These are phyloP conservation scores for Papilio gigon DNA, from an alignment of 2,888 invertebrate species.

Conservation along the genomic window DNA sequence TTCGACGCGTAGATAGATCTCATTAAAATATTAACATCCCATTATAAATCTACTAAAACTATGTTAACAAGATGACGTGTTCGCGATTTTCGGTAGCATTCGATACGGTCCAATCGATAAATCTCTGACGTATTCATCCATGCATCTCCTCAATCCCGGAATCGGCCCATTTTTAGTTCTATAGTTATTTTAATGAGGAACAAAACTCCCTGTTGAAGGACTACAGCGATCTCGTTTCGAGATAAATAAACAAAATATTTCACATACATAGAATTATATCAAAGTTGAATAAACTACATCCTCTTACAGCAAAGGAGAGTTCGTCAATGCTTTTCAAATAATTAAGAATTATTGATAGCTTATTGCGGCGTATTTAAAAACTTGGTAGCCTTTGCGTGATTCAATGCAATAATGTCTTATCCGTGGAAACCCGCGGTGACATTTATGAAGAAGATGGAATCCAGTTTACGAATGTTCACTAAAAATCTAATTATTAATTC, in stretches of 20 bases:
- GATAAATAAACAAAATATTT: constrained; percentile 8
- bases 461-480: not conserved
- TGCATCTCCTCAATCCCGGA: constrained; percentile 24
- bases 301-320: not conserved
- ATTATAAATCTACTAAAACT: constrained; percentile 64
- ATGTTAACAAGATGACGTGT: constrained; percentile 66
- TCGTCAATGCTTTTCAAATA: not conserved
- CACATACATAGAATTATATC: not conserved
- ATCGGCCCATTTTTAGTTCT: constrained; percentile 31
- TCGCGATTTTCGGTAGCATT: constrained; percentile 50
- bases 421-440: not conserved
- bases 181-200: constrained; percentile 41
- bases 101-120: constrained; percentile 41
- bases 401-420: no score
- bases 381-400: no score
- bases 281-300: not conserved
- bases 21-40: constrained; percentile 63
- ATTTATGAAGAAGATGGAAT: not conserved
- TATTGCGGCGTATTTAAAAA: no score
- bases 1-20: constrained; percentile 50
- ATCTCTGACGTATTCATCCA: constrained; percentile 39
- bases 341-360: no score
- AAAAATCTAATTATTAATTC: not conserved
- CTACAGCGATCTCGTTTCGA: constrained; percentile 3
- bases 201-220: constrained; percentile 22